These are phyloP conservation scores for Himalopsyche tibetana DNA, from an alignment of 2,888 invertebrate genomes.

Conservation along the genomic window DNA sequence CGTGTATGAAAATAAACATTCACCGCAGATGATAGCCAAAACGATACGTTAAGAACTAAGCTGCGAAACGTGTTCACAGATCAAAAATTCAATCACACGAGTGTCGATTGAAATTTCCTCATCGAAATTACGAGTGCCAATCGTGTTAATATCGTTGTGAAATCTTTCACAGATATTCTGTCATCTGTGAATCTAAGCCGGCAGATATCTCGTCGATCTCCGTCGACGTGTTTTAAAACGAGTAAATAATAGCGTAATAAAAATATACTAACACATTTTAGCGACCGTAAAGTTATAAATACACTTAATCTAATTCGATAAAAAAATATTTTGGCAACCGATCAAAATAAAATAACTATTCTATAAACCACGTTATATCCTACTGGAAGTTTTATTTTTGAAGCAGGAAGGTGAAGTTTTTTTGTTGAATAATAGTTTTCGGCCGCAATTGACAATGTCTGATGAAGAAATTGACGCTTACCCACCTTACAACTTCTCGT, in stretches of 20 bases:
- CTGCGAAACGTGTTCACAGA: background rate
- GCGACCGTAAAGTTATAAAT: slow-evolving; percentile 13
- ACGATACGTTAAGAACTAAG: background rate
- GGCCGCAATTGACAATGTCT: slow-evolving; percentile 43
- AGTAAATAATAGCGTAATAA: slow-evolving; percentile 8
- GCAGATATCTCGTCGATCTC: slow-evolving; percentile 4
- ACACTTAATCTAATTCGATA: slow-evolving; percentile 32
- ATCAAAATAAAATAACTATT: slow-evolving; percentile 56
- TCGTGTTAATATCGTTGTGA: slow-evolving; percentile 9
- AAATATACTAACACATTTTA: slow-evolving; percentile 16
- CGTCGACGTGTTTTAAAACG: slow-evolving; percentile 11
- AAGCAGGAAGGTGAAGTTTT: slow-evolving; percentile 36
- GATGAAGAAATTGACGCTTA: slow-evolving; percentile 75
- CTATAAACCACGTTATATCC: slow-evolving; percentile 60
- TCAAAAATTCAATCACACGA: background rate
- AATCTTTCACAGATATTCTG: background rate
- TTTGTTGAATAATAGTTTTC: background rate
- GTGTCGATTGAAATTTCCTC: slow-evolving; percentile 36
- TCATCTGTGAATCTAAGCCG: background rate
- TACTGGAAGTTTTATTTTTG: slow-evolving; percentile 56
- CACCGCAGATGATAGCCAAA: background rate
- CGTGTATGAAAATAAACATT: slow-evolving; percentile 36
- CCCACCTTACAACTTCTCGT: slow-evolving; percentile 83
- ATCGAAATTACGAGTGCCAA: slow-evolving; percentile 26
- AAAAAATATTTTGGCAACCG: slow-evolving; percentile 52